phyloP scores from a whole-genome alignment of 2,797 vertebrate species.

The Myotis planiceps region DNA sequence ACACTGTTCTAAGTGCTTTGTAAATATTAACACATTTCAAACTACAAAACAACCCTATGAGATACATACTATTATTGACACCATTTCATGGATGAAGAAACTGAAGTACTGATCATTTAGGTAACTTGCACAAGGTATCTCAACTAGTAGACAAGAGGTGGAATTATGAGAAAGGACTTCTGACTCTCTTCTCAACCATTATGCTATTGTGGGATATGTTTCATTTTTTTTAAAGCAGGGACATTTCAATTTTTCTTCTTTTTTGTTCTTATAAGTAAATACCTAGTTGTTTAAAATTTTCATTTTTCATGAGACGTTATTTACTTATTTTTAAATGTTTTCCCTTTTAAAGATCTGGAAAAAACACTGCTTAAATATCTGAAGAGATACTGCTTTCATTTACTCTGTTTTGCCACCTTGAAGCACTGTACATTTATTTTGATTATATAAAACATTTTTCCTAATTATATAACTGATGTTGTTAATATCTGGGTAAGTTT shows the following conservation, averaged over 20 bases:
- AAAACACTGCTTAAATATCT: constrained; percentile 5
- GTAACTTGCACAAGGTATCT: constrained; percentile 16
- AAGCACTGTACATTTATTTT: constrained; percentile 61
- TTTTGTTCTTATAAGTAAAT: constrained; percentile 16
- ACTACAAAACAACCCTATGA: background rate
- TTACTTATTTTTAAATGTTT: constrained; percentile 26
- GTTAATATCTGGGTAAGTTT: constrained; percentile 43
- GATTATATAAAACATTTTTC: constrained; percentile 23
- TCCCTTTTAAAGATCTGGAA: constrained; percentile 32
- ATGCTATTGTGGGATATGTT: background rate
- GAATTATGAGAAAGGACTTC: background rate
- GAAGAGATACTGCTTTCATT: background rate
- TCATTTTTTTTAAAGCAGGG: background rate
- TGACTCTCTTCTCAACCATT: background rate
- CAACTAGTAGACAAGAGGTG: background rate
- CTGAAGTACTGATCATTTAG: background rate
- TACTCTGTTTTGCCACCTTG: background rate
- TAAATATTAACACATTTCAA: constrained; percentile 32
- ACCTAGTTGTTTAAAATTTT: constrained; percentile 11
- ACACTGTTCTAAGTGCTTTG: constrained; percentile 1
- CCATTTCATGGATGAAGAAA: background rate
- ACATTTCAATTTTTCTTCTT: background rate
- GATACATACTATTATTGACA: background rate
- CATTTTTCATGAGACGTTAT: background rate
- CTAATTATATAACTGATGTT: constrained; percentile 29